Conservation (phyloP, 2,113 vertebrate species). For the Phyllostomus hastatus region DNA sequence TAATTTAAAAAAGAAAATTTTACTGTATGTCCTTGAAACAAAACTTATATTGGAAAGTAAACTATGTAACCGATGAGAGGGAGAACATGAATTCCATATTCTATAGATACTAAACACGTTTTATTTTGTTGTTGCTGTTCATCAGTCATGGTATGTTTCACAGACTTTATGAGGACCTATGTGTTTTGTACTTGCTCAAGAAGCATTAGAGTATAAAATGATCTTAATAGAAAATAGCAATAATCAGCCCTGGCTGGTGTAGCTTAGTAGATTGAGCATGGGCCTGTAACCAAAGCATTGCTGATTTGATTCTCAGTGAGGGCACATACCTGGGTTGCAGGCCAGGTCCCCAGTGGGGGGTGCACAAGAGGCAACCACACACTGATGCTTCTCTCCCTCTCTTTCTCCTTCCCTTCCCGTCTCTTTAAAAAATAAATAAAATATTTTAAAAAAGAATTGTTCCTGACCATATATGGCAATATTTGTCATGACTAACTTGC, state of each 20-base stretch:
- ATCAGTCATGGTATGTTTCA: background rate
- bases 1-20: constrained; percentile 20
- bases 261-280: too few species aligned
- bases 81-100: background rate
- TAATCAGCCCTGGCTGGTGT: background rate
- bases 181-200: background rate
- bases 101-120: background rate
- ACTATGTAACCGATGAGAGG: background rate
- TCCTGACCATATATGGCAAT: background rate
- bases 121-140: background rate
- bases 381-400: too few species aligned
- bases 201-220: background rate
- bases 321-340: too few species aligned
- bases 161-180: background rate
- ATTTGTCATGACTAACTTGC: background rate
- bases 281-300: too few species aligned
- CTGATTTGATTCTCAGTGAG: too few species aligned
- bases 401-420: too few species aligned
- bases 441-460: background rate
- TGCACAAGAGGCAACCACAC: too few species aligned
- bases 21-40: constrained; percentile 6
- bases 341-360: too few species aligned
- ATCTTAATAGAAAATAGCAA: constrained; percentile 35
- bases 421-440: too few species aligned
- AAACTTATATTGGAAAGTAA: constrained; percentile 39